Evolutionary conservation across 37 sponge, comb jelly and placozoan genomes (phyloP).

Genomic region (Beroe forskalii): DNA sequence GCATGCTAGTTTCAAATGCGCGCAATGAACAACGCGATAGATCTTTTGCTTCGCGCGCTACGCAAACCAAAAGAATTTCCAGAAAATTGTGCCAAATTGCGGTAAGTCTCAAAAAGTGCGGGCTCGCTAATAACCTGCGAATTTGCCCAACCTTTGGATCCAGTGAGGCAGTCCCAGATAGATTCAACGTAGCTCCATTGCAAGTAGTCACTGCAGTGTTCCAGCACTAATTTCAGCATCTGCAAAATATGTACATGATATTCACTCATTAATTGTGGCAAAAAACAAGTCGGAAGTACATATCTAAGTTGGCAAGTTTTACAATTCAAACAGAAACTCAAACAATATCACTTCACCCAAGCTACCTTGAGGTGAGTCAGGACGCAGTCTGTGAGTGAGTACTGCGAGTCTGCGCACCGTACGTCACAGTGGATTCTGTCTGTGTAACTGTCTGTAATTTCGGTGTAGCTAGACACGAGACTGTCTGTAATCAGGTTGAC

Average conservation of each 20-base stretch:
- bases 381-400: constrained; percentile 48
- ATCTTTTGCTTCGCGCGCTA: constrained; percentile 6
- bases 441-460: constrained; percentile 39
- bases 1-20: constrained; percentile 55
- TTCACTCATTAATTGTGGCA: too few relatives aligned
- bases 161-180: constrained; percentile 52
- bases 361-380: constrained; percentile 28
- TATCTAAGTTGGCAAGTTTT: too few relatives aligned
- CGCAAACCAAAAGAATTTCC: neutral
- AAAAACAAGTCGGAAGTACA: too few relatives aligned
- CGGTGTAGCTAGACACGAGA: constrained; percentile 35
- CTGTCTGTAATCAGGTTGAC: constrained; percentile 38
- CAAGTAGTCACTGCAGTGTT: constrained; percentile 60
- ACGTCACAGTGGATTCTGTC: constrained; percentile 26
- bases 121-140: neutral
- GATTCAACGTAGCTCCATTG: constrained; percentile 52
- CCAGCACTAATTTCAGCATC: constrained; percentile 56
- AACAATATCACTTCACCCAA: too few relatives aligned
- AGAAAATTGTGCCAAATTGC: neutral
- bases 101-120: constrained; percentile 4
- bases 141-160: neutral
- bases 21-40: neutral
- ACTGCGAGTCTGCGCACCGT: neutral
- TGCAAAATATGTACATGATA: too few relatives aligned
- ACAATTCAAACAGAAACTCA: too few relatives aligned